A percentile compares a stretch with the other conserved stretches of the same genome.
These are phyloP conservation scores for Philereme transversata DNA, from an alignment of 2,888 invertebrate genomes.

Conservation along the genomic window DNA sequence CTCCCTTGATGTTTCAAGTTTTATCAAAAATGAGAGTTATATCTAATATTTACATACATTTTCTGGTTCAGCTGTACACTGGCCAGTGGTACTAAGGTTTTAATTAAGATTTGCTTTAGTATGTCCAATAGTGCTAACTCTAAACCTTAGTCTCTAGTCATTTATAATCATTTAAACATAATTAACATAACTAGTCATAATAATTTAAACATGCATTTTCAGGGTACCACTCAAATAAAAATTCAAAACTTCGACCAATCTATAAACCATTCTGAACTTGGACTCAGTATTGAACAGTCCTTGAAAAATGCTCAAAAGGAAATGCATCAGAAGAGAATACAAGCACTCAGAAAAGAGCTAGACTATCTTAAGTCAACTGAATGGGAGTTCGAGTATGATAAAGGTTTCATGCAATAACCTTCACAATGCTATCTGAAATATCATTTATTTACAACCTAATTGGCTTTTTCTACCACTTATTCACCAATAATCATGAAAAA, in stretches of 20 bases:
- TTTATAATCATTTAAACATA: too few species aligned
- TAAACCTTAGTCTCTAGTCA: too few species aligned
- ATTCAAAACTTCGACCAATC: conserved; percentile 75
- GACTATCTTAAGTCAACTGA: conserved; percentile 91
- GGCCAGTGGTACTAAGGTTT: too few species aligned
- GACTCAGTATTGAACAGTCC: conserved; percentile 81
- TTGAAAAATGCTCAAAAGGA: conserved; percentile 85
- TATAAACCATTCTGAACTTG: conserved; percentile 79
- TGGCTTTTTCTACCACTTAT: conserved; percentile 42
- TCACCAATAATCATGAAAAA: conserved; percentile 48
- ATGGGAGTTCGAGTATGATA: conserved; percentile 91
- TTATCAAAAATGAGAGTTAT: too few species aligned
- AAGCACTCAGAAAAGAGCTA: conserved; percentile 88
- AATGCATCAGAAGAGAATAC: conserved; percentile 88
- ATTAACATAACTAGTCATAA: too few species aligned
- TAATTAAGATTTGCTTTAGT: too few species aligned
- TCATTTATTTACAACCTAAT: conserved; percentile 63
- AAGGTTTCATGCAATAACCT: conserved; percentile 84
- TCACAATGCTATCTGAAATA: conserved; percentile 75
- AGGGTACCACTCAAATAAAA: conserved; percentile 61
- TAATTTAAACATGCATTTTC: conserved; percentile 33
- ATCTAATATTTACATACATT: too few species aligned
- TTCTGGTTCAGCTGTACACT: too few species aligned
- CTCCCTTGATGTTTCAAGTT: too few species aligned
- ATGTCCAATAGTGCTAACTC: too few species aligned